Evolutionary conservation across 1,140 invertebrate species (phyloP).

Genomic region (Leucophenga varia): DNA sequence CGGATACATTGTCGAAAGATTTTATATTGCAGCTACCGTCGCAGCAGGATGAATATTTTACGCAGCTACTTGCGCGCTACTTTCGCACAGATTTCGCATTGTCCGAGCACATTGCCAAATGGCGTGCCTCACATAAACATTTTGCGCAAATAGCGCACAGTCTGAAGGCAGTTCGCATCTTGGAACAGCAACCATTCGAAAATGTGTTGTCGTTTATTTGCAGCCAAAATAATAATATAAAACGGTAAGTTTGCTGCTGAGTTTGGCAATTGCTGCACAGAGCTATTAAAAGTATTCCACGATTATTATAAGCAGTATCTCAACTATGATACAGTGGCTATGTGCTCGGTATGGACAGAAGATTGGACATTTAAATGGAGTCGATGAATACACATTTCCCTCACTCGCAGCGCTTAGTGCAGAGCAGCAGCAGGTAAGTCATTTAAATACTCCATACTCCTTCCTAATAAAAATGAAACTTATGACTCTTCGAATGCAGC

Average conservation of each 20-base stretch:
- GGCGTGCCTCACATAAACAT: slow-evolving; percentile 72
- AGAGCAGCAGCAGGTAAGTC: too few relatives aligned
- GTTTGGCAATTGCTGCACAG: background rate
- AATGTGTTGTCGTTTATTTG: slow-evolving; percentile 96
- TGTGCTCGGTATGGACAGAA: slow-evolving; percentile 78
- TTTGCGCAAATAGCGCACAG: slow-evolving; percentile 70
- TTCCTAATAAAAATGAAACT: slow-evolving; percentile 57
- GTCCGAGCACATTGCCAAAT: slow-evolving; percentile 69
- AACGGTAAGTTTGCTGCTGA: slow-evolving; percentile 61
- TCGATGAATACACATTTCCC: slow-evolving; percentile 81
- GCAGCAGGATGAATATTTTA: slow-evolving; percentile 55
- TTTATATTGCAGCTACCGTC: slow-evolving; percentile 50
- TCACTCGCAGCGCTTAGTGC: slow-evolving; percentile 58
- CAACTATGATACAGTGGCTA: slow-evolving; percentile 88
- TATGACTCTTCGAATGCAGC: slow-evolving; percentile 55
- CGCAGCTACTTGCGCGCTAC: slow-evolving; percentile 71
- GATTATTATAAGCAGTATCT: slow-evolving; percentile 65
- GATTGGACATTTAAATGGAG: slow-evolving; percentile 68
- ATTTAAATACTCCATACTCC: too few relatives aligned
- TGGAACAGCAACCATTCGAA: slow-evolving; percentile 91
- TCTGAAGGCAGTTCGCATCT: slow-evolving; percentile 82
- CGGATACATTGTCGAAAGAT: too few relatives aligned
- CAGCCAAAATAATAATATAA: slow-evolving; percentile 96
- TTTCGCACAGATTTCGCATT: too few relatives aligned
- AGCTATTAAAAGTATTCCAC: background rate